phyloP scores from a whole-genome alignment of 1,140 invertebrate species.

The Drosophila sp. region DNA sequence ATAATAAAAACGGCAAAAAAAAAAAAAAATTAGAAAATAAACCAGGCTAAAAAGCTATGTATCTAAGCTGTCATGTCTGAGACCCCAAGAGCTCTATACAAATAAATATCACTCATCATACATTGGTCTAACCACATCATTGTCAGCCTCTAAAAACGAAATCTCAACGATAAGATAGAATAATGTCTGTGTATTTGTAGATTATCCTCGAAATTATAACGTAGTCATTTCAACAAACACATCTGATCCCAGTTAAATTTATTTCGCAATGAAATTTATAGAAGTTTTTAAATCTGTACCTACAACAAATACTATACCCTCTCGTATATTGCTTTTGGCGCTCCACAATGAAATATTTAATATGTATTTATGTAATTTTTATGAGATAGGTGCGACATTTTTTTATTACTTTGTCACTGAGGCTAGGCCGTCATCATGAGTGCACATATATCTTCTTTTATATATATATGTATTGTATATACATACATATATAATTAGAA shows the following conservation, averaged over 20 bases:
- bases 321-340: conserved; percentile 28
- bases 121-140: not conserved
- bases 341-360: conserved; percentile 41
- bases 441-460: conserved; percentile 40
- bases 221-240: conserved; percentile 57
- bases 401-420: conserved; percentile 77
- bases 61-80: conserved; percentile 26
- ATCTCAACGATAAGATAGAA: conserved; percentile 1
- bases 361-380: conserved; percentile 44
- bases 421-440: conserved; percentile 17
- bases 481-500: conserved; percentile 5
- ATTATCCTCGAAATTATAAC: conserved; percentile 4
- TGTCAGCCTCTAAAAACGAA: not conserved
- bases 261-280: conserved; percentile 27
- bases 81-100: conserved; percentile 16
- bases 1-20: conserved; percentile 31
- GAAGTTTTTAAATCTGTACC: not conserved
- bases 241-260: conserved; percentile 26
- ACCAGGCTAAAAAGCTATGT: conserved; percentile 15
- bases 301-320: not conserved
- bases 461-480: conserved; percentile 30
- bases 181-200: not conserved
- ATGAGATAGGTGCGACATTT: conserved; percentile 74
- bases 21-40: conserved; percentile 15
- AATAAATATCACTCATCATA: conserved; percentile 10